Evolutionary conservation across 2,797 vertebrate genomes (phyloP).

Genomic region (Garrulus glandarius): DNA sequence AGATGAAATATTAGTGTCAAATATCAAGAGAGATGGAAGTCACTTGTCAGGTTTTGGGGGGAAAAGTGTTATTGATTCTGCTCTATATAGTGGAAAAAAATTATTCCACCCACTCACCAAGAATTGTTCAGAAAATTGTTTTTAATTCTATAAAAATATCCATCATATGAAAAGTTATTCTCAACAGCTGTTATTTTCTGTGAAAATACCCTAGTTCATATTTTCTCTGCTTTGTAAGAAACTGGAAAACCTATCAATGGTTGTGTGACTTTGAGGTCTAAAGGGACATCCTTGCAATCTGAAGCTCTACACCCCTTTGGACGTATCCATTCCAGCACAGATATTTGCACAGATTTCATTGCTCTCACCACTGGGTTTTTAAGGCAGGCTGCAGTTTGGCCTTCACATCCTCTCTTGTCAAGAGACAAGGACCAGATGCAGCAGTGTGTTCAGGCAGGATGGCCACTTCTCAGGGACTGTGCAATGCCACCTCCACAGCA

Average conservation of each 20-base stretch:
- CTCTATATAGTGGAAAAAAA: neutral
- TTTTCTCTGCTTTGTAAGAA: neutral
- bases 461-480: neutral
- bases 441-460: accelerated
- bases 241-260: neutral
- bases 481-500: neutral
- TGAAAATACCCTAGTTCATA: neutral
- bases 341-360: accelerated
- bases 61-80: neutral
- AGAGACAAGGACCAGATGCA: neutral
- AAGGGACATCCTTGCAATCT: neutral
- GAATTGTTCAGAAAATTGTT: neutral
- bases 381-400: neutral
- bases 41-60: accelerated
- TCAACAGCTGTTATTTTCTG: neutral
- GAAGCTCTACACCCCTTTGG: neutral
- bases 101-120: neutral
- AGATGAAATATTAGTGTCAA: neutral
- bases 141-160: neutral
- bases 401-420: neutral
- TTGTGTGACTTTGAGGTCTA: neutral
- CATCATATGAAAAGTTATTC: neutral
- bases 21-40: neutral
- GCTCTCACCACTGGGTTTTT: neutral
- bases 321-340: neutral